These are phyloP conservation scores for Micoletzkya japonica DNA, from an alignment of 2,888 invertebrate genomes.

Conservation along the genomic window DNA sequence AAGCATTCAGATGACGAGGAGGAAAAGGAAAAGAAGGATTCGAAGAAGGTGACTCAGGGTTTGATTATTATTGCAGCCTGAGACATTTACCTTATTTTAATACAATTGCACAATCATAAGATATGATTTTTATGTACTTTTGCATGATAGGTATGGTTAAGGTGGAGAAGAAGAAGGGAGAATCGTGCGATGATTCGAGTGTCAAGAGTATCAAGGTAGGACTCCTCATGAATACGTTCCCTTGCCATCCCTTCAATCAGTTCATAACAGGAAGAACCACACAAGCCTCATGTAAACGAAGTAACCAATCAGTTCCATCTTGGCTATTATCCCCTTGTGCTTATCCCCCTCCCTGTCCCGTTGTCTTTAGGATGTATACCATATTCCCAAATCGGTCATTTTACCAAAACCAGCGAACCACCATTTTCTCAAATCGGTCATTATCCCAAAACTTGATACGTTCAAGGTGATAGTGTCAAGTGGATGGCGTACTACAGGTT, in stretches of 20 bases:
- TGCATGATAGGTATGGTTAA: neutral
- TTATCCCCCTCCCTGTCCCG: no score
- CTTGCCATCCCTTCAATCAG: neutral
- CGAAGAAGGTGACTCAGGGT: conserved; percentile 27
- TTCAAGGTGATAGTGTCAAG: no score
- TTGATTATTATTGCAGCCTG: no score
- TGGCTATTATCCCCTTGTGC: no score
- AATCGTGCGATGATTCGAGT: conserved; percentile 5
- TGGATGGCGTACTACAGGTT: no score
- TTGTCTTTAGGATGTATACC: no score
- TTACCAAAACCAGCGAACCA: no score
- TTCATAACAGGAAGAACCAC: neutral
- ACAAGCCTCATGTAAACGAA: neutral
- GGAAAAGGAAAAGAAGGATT: conserved; percentile 31
- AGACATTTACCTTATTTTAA: no score
- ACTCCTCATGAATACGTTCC: neutral
- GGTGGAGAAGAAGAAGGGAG: conserved; percentile 22
- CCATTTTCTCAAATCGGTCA: no score
- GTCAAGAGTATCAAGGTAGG: conserved; percentile 13
- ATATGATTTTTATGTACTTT: conserved; percentile 2
- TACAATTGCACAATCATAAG: neutral
- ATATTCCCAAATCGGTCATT: no score
- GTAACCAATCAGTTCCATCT: no score
- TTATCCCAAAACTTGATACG: no score
- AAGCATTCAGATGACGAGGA: conserved; percentile 29